Evolutionary conservation across 2,113 vertebrate species (phyloP).

Genomic region (Australoheros scitulus): DNA sequence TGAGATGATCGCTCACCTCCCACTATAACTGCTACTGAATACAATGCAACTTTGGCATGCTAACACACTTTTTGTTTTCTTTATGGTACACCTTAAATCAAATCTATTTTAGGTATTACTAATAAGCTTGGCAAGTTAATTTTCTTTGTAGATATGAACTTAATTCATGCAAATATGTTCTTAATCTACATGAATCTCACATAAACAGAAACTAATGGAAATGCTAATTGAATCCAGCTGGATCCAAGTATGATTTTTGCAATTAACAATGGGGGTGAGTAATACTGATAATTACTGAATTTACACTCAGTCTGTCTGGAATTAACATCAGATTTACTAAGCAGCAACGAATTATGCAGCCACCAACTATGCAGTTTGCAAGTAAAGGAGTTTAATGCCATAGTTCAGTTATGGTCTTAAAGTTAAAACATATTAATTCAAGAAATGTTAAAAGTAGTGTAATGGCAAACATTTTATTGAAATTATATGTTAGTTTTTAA

Average conservation of each 20-base stretch:
- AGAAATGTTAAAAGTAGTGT: neutral
- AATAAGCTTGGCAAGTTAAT: neutral
- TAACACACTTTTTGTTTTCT: neutral
- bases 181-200: neutral
- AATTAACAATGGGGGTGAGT: neutral
- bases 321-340: constrained; percentile 9
- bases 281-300: constrained; percentile 4
- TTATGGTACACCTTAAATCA: neutral
- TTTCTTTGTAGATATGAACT: neutral
- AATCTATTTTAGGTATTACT: neutral
- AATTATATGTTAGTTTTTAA: neutral
- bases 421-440: neutral
- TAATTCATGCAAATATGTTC: neutral
- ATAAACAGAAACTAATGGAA: constrained; percentile 8
- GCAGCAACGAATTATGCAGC: neutral
- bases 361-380: constrained; percentile 3
- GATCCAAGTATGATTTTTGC: neutral
- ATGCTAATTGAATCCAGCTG: neutral
- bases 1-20: constrained; percentile 25
- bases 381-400: neutral
- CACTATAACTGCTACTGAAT: constrained; percentile 3
- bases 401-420: neutral
- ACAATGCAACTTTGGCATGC: neutral
- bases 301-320: neutral
- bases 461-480: neutral